phyloP scores from a whole-genome alignment of 2,113 vertebrate genomes.

The Ochotona curzoniae region DNA sequence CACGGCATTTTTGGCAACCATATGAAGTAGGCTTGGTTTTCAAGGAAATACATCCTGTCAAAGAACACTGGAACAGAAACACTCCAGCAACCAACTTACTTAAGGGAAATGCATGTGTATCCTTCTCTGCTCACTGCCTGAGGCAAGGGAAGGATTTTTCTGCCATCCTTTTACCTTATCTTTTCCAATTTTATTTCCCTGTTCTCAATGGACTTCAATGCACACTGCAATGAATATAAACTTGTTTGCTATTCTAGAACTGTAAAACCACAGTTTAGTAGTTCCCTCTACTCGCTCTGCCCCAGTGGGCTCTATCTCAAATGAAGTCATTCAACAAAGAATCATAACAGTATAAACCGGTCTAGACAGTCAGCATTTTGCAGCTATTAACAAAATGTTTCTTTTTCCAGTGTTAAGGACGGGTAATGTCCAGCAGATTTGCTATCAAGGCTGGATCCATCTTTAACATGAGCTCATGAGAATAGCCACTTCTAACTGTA shows the following conservation, averaged over 20 bases:
- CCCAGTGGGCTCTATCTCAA: conserved; percentile 79
- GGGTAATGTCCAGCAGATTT: conserved; percentile 53
- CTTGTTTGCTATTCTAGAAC: conserved; percentile 75
- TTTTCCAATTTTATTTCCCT: conserved; percentile 78
- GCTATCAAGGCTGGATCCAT: conserved; percentile 47
- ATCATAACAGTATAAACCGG: conserved; percentile 62
- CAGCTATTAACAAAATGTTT: conserved; percentile 71
- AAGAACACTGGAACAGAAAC: conserved; percentile 75
- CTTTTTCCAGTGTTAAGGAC: conserved; percentile 57
- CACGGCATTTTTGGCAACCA: conserved; percentile 57
- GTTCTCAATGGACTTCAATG: conserved; percentile 78
- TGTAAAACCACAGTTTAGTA: conserved; percentile 79
- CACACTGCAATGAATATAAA: conserved; percentile 84
- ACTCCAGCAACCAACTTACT: conserved; percentile 55
- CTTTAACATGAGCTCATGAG: conserved; percentile 47
- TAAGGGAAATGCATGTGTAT: conserved; percentile 77
- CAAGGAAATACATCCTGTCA: conserved; percentile 69
- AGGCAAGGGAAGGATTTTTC: conserved; percentile 73
- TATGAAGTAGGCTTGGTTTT: conserved; percentile 74
- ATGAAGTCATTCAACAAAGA: conserved; percentile 79
- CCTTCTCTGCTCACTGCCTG: conserved; percentile 71
- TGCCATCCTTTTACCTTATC: conserved; percentile 76
- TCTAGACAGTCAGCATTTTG: conserved; percentile 66
- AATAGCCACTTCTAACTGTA: conserved; percentile 37
- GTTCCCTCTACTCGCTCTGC: conserved; percentile 64